Conservation (phyloP, 1,140 invertebrate genomes). For the Lepidurus packardi region DNA sequence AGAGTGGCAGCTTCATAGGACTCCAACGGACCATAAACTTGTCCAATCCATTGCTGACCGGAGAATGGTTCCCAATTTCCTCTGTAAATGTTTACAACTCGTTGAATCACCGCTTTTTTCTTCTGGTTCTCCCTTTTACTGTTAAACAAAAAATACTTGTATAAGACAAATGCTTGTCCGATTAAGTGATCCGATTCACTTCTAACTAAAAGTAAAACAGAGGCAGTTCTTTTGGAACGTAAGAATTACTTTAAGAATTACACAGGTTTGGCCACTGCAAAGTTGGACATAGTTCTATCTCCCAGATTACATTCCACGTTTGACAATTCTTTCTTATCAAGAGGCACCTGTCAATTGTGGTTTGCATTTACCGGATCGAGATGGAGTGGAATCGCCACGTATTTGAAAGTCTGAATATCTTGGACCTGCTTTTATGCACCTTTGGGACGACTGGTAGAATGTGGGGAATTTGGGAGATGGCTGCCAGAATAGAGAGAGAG, state of each 20-base stretch:
- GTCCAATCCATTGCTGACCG: neutral
- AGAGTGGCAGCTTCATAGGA: neutral
- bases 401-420: neutral
- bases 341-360: slow-evolving; percentile 20
- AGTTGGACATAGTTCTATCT: neutral
- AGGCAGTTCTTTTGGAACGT: too few relatives aligned
- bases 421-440: slow-evolving; percentile 3
- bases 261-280: neutral
- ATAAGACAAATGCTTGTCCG: neutral
- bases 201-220: too few relatives aligned
- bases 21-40: neutral
- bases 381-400: slow-evolving; percentile 17
- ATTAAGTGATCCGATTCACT: neutral
- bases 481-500: neutral
- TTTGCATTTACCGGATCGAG: slow-evolving; percentile 10
- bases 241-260: too few relatives aligned
- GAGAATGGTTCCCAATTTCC: too few relatives aligned
- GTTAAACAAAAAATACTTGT: neutral
- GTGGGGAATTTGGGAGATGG: slow-evolving; percentile 20
- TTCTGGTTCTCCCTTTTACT: too few relatives aligned
- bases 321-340: slow-evolving; percentile 18
- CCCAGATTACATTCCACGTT: neutral
- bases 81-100: too few relatives aligned
- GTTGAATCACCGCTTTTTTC: too few relatives aligned
- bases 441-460: slow-evolving; percentile 18